Evolutionary conservation across 2,888 invertebrate species (phyloP).

Genomic region (Sinopyrophorus schimmeli): DNA sequence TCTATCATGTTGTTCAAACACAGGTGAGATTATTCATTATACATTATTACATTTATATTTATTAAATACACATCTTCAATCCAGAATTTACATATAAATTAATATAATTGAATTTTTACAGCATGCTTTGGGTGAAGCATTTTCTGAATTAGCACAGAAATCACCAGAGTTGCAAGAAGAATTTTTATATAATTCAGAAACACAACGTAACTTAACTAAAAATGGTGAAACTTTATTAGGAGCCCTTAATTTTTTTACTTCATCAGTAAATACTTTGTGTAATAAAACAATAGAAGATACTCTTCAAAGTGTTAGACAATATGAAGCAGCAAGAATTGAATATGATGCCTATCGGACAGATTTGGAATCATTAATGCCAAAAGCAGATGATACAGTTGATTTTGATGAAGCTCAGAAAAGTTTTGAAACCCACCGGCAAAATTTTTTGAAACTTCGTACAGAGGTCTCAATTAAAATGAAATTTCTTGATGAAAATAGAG

Average conservation of each 20-base stretch:
- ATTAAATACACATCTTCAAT: background rate
- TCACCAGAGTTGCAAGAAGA: constrained; percentile 94
- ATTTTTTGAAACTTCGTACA: constrained; percentile 89
- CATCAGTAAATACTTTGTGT: constrained; percentile 92
- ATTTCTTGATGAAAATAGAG: constrained; percentile 96
- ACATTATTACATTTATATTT: too few relatives aligned
- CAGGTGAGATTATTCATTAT: too few relatives aligned
- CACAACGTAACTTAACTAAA: constrained; percentile 88
- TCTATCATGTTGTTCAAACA: constrained; percentile 83
- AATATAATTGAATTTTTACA: constrained; percentile 57
- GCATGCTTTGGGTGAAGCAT: constrained; percentile 89
- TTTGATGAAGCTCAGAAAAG: constrained; percentile 80
- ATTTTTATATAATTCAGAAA: constrained; percentile 94
- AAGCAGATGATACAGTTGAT: constrained; percentile 62
- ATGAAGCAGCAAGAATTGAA: constrained; percentile 83
- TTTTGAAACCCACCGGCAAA: constrained; percentile 83
- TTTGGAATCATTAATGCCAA: constrained; percentile 78
- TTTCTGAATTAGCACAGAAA: constrained; percentile 94
- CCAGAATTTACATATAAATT: background rate
- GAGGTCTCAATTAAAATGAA: constrained; percentile 96
- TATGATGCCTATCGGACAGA: constrained; percentile 98
- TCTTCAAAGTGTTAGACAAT: constrained; percentile 73
- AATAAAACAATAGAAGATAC: constrained; percentile 98
- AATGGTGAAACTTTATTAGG: constrained; percentile 92
- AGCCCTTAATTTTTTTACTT: constrained; percentile 95